Base-by-base conservation (phyloP, 1,140 invertebrate genomes). In the Thaumatotibia leucotreta region DNA sequence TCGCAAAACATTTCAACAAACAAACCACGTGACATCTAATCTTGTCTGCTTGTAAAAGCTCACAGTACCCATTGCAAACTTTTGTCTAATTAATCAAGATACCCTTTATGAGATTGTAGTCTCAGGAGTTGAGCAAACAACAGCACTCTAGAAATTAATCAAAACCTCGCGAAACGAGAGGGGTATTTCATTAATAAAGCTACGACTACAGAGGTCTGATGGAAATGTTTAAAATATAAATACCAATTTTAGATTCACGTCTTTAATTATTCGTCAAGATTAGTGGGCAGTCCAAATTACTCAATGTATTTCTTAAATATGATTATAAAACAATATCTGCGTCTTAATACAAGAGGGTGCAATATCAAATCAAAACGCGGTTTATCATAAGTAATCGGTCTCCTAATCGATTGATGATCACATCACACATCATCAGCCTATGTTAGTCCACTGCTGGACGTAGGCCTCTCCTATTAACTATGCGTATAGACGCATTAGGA, bases 41-140 rank as follows among this genome's bases (percentile, higher is more conserved):
- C 5, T 10, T 1, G 52, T 17, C 24, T 23, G 23, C 52, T 58
- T 24, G 27, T 58, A 29, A 31, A 58, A 58, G 24, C 27, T 58
- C 52, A 58, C 52, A 58, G 17, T 58, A 29, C 22, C 22, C 10
- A 58, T n/a, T 29, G 24, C 52, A 58, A 58, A 58, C 27, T 58
- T 58, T 31, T 58, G 52, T 58, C 24, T 58, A 31, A 58, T 58
- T 58, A 58, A 58, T 58, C 52, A 58, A 58, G 52, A 58, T 54
- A 24, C 50, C 50, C 52, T 58, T 58, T 58, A 58, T 58, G 52
- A 58, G 27, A 58, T 54, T 54, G 39, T 14, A 29, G 52, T 58
- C 52, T 58, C 24, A 29, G 14, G 24, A 58, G 52, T 58, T 58
- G 24, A 58, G 27, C 52, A 58, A 58, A 58, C 52, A 58, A 58